Conservation (phyloP, 1,140 invertebrate species). For the Lepidurus couesii region DNA sequence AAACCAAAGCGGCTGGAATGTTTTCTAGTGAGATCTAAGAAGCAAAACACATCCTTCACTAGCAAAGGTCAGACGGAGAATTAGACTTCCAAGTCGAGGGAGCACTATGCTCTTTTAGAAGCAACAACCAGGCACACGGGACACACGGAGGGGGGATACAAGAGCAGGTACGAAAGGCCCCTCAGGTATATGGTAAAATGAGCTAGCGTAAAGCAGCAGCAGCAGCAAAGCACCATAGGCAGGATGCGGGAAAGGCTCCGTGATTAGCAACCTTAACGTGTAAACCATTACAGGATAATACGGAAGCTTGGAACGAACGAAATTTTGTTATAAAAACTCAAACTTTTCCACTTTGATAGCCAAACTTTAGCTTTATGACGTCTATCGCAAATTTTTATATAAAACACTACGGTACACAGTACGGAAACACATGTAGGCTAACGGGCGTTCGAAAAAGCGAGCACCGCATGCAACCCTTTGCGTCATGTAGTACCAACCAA, state of each 20-base stretch:
- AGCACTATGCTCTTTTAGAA: slow-evolving; percentile 9
- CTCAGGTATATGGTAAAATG: slow-evolving; percentile 22
- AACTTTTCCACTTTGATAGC: background rate
- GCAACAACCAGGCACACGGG: background rate
- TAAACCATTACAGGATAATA: background rate
- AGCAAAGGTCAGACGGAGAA: slow-evolving; percentile 18
- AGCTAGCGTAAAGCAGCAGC: background rate
- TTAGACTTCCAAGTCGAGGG: slow-evolving; percentile 14
- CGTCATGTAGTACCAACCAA: slow-evolving; percentile 21
- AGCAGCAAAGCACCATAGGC: slow-evolving; percentile 1
- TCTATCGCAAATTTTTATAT: background rate
- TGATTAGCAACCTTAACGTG: background rate
- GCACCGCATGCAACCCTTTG: background rate
- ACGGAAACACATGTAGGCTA: no score
- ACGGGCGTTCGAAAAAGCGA: no score
- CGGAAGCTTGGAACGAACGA: background rate
- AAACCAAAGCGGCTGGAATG: background rate
- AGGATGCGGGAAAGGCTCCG: background rate
- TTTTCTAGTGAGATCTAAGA: background rate
- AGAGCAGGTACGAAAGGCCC: slow-evolving; percentile 17
- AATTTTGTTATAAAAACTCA: background rate
- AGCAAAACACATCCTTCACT: background rate
- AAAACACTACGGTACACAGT: no score
- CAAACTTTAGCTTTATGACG: background rate
- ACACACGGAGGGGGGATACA: background rate